Evolutionary conservation across 2,888 invertebrate genomes (phyloP), one percentile per base, ranked within the genome.

Genomic region (Drepana falcataria): DNA sequence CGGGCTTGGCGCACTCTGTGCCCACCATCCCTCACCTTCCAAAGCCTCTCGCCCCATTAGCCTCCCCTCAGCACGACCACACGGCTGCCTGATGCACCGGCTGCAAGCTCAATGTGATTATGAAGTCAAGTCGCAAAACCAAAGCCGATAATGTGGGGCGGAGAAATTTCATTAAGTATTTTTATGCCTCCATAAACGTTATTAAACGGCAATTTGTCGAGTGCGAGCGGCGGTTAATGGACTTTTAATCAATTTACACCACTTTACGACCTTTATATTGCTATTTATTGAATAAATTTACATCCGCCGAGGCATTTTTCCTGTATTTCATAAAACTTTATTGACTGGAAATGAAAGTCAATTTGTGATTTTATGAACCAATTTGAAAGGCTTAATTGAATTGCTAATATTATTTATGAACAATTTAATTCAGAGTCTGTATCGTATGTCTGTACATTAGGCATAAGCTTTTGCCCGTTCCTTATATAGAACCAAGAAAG

Each of bases 231-330:
- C 37, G 37, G 37, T 37, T 51, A 51, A 51, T 51, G 51, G 51
- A 34, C 33, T 34, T 33, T 7, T 51, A 51, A 51, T 51, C 40
- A 51, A 51, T 51, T 33, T 34, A 40, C 40, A 51, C 37, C 33
- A 40, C 51, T 51, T 51, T 51, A 35, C 37, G 37, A 51, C 40
- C 51, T 51, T 40, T 51, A 51, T 33, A 51, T 40, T 37, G 51
- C 51, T 51, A 40, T 51, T 51, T 51, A 34, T 51, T 51, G 34
- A n/a, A 51, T 41, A 41, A 41, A 51, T 41, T 44, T 44, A 44
- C 44, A 44, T 44, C 9, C 41, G 41, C 9, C 1, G 9, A 44
- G 44, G 9, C 3, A 9, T 44, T 41, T 41, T 44, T 44, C 44
- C 44, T 44, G 44, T 9, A 9, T 44, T 37, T 37, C 37, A 37